Base-by-base conservation (phyloP, 2,888 invertebrate species). In the Pegoplata infirma region DNA sequence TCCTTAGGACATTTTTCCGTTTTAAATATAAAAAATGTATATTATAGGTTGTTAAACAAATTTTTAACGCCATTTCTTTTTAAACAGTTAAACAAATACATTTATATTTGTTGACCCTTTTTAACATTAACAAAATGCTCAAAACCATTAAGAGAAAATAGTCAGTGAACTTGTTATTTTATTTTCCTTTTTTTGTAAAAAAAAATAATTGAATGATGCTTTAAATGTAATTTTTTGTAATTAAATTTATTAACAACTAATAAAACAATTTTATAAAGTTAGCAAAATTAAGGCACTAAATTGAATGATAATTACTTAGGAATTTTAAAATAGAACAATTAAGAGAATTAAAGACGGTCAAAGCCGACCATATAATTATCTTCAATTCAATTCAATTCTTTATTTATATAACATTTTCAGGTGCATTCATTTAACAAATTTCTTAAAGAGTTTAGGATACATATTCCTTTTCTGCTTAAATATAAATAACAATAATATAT, bases 21-120 rank as follows among this genome's bases (percentile, higher is more conserved):
- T n/a, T n/a, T n/a, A 47, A 63, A 55, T 55, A 46, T n/a, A n/a
- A n/a, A 32, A 71, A 71, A 61, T 55, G 23, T n/a, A 71, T 61
- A 63, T 72, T 64, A 47, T 56, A 64, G 72, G 56, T 55, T 55
- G 55, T 21, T 51, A 36, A 64, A 64, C 47, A 56, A 64, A 47
- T 64, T 55, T 61, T 32, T 55, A 56, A 25, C 56, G 36, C 25
- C 36, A 16, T 61, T 49, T 68, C 23, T 61, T n/a, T 10, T 46
- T n/a, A n/a, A n/a, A n/a, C n/a, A n/a, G n/a, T 21, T 23, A 6
- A 44, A 10, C 19, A 19, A 32, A 1, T 5, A 14, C 25, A 46
- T 19, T 25, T 47, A n/a, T n/a, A 19, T 61, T 19, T 46, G 6
- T 10, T 46, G 28, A 47, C 61, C 47, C 32, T 49, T 19, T 19